A percentile compares a stretch with the other conserved stretches of the same genome.
Conservation (phyloP, 1,140 invertebrate species). For the Mercenaria mercenaria region DNA sequence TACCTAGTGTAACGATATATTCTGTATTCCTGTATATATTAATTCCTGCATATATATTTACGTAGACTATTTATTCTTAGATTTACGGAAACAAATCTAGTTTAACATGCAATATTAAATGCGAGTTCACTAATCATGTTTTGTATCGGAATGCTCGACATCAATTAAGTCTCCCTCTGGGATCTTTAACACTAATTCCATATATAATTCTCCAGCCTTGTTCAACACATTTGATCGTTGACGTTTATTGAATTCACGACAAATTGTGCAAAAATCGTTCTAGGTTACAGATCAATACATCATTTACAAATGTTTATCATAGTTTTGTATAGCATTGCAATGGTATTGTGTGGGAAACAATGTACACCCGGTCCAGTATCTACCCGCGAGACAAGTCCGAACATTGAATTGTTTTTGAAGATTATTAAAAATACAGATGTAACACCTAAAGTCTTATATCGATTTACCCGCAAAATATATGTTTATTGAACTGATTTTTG, state of each 20-base stretch:
- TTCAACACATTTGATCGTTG: neutral
- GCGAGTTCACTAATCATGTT: neutral
- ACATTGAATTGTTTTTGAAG: neutral
- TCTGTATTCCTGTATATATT: neutral
- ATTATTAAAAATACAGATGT: neutral
- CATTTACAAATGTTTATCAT: neutral
- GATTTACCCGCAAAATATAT: neutral
- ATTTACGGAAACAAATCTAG: too few species aligned
- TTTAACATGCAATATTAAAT: too few species aligned
- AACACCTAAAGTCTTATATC: neutral
- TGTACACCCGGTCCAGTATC: neutral
- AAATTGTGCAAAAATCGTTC: slow-evolving; percentile 2
- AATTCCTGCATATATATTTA: neutral
- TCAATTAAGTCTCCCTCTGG: neutral
- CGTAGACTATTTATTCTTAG: too few species aligned
- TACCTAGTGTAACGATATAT: neutral
- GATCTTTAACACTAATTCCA: neutral
- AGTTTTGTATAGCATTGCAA: neutral
- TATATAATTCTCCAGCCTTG: neutral
- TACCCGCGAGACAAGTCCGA: neutral
- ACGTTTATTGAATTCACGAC: neutral
- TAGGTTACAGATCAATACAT: slow-evolving; percentile 3
- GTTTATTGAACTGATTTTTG: neutral
- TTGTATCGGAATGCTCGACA: neutral
- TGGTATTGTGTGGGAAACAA: neutral